Conservation (phyloP, 2,797 vertebrate species). For the Hyperoplus immaculatus region DNA sequence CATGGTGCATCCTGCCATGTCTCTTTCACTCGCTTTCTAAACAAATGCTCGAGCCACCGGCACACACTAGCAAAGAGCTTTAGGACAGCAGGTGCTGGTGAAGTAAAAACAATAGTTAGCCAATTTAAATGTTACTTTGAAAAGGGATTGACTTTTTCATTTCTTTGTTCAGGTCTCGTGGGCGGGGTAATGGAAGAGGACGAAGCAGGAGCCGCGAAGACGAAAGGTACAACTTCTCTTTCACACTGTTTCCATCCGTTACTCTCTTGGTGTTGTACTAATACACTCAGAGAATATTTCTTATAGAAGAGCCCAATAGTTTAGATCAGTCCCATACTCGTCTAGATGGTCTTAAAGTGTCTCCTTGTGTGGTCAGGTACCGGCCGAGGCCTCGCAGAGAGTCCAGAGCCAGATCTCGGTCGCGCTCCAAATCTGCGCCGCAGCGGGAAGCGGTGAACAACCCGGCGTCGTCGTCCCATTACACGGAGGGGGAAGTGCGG, state of each 20-base stretch:
- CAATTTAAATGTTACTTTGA: not conserved
- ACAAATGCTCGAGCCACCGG: too few species aligned
- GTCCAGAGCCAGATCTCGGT: constrained; percentile 84
- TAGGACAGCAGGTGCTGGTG: too few species aligned
- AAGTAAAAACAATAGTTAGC: too few species aligned
- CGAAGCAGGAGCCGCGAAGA: constrained; percentile 95
- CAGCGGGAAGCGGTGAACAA: constrained; percentile 85
- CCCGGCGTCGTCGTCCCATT: constrained; percentile 83
- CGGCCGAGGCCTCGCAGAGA: constrained; percentile 88
- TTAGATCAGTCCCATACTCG: not conserved
- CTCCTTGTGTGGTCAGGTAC: constrained; percentile 84
- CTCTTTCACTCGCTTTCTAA: too few species aligned
- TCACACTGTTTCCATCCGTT: not conserved
- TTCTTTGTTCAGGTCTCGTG: constrained; percentile 78
- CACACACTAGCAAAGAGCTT: too few species aligned
- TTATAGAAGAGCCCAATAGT: not conserved
- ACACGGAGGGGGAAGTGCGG: constrained; percentile 86
- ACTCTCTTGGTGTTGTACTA: not conserved
- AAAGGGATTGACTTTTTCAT: fast-evolving
- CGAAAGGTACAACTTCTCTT: constrained; percentile 84
- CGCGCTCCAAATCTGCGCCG: constrained; percentile 88
- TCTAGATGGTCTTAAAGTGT: not conserved
- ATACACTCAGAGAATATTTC: not conserved
- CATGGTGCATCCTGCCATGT: too few species aligned
- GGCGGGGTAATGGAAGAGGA: constrained; percentile 86